A percentile compares a stretch with the other conserved stretches of the same genome.
phyloP scores from a whole-genome alignment of 2,113 vertebrate genomes.

The Dicrurus megarhynchus region DNA sequence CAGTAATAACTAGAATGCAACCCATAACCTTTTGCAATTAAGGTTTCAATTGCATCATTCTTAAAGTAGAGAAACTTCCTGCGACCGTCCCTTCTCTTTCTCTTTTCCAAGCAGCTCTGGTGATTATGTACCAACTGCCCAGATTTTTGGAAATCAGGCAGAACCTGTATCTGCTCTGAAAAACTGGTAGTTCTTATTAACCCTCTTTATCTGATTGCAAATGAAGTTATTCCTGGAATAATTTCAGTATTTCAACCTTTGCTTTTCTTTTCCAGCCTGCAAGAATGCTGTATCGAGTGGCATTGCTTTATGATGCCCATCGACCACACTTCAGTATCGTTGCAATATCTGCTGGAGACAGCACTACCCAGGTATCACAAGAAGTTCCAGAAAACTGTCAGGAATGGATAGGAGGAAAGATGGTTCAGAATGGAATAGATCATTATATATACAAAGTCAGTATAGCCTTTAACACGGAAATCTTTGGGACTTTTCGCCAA shows the following conservation, averaged over 20 bases:
- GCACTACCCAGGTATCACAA: conserved; percentile 83
- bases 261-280: conserved; percentile 80
- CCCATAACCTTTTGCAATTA: background rate
- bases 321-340: conserved; percentile 95
- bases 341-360: conserved; percentile 88
- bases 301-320: conserved; percentile 96
- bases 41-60: background rate
- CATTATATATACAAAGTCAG: conserved; percentile 93
- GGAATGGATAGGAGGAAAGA: conserved; percentile 90
- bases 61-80: background rate
- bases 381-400: conserved; percentile 88
- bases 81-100: background rate
- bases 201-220: background rate
- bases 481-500: conserved; percentile 98
- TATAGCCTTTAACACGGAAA: conserved; percentile 95
- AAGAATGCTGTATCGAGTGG: conserved; percentile 90
- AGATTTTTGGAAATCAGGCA: background rate
- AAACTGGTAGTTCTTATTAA: background rate
- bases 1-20: background rate
- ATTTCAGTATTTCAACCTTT: conserved; percentile 10
- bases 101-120: background rate
- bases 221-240: background rate
- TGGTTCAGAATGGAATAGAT: conserved; percentile 91
- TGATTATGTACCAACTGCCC: background rate
- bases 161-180: background rate